Evolutionary conservation across 1,140 invertebrate species (phyloP), one percentile per base, ranked within the genome.

Genomic region (Penaeus vannamei): DNA sequence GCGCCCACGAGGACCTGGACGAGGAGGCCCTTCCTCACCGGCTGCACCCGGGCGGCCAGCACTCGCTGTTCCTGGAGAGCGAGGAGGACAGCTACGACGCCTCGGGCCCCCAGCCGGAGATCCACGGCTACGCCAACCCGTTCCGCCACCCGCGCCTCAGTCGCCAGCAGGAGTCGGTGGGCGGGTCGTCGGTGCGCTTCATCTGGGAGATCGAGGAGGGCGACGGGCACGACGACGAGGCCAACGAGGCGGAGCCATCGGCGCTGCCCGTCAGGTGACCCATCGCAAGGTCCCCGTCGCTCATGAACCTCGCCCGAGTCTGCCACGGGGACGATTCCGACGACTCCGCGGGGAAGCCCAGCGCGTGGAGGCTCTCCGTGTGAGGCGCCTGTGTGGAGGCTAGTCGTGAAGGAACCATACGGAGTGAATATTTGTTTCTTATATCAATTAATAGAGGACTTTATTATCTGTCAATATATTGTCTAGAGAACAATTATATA

Each of bases 141-240:
- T 91, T 91, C 87, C 80, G 90, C n/a, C 85, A 87, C 61, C 90
- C 85, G 17, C 82, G 83, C 26, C 12, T 90, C 14, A 84, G 80
- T 42, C 79, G 66, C 20, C 64, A 81, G 72, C 85, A 90, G 61
- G 85, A 87, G 66, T 84, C 85, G 0, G 59, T 87, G 10, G 85
- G 82, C 8, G 53, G 53, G 53, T 87, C 90, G 29, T 89, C 88
- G 22, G 82, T 87, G 12, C 84, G 90, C 46, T 90, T 87, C 62
- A 90, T 90, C 14, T 90, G 90, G 90, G 90, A 90, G 64, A 90
- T 90, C 26, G 85, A 90, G 60, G 90, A 90, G 59, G 85, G 90
- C 4, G 90, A 90, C 26, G 82, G 79, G 10, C 80, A 61, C n/a
- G 90, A 90, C 46, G 90, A 90, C 42, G 86, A 87, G n/a, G n/a